Conservation (phyloP, 2,113 vertebrate genomes). For the Campylorhamphus procurvoides region DNA sequence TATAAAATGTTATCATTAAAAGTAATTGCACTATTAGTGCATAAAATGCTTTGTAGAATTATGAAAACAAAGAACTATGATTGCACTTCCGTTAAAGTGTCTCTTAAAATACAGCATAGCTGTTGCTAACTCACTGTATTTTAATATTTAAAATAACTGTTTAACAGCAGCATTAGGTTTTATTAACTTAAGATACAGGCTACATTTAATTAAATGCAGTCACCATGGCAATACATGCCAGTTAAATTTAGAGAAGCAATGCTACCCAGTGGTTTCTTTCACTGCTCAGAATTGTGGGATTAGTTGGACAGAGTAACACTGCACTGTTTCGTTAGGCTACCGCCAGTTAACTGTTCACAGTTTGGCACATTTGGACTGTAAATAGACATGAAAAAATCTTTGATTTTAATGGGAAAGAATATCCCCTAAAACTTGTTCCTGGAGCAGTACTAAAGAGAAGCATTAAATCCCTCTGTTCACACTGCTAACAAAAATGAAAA, state of each 20-base stretch:
- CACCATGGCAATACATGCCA: conserved; percentile 76
- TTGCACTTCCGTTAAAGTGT: conserved; percentile 85
- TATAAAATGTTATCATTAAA: conserved; percentile 79
- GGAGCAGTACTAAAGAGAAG: conserved; percentile 69
- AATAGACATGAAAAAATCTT: conserved; percentile 75
- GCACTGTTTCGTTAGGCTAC: conserved; percentile 72
- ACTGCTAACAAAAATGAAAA: conserved; percentile 60
- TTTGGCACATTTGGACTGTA: conserved; percentile 89
- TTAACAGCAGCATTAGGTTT: conserved; percentile 84
- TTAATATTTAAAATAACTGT: conserved; percentile 82
- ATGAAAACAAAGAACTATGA: conserved; percentile 81
- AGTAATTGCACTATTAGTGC: conserved; percentile 83
- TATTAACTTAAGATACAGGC: conserved; percentile 80
- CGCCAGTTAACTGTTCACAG: conserved; percentile 77
- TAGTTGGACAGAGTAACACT: conserved; percentile 80
- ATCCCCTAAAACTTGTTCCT: conserved; percentile 57
- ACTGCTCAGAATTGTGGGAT: conserved; percentile 48
- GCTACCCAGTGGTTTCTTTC: conserved; percentile 71
- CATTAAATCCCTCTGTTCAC: conserved; percentile 57
- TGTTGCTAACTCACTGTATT: conserved; percentile 80
- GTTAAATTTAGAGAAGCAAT: conserved; percentile 68
- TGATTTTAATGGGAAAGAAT: conserved; percentile 69
- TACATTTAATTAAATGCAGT: conserved; percentile 83
- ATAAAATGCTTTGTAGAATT: conserved; percentile 80
- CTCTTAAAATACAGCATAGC: conserved; percentile 80